These are phyloP conservation scores for Paramormyrops hopkinsi DNA, from an alignment of 2,797 vertebrate species.

Conservation along the genomic window DNA sequence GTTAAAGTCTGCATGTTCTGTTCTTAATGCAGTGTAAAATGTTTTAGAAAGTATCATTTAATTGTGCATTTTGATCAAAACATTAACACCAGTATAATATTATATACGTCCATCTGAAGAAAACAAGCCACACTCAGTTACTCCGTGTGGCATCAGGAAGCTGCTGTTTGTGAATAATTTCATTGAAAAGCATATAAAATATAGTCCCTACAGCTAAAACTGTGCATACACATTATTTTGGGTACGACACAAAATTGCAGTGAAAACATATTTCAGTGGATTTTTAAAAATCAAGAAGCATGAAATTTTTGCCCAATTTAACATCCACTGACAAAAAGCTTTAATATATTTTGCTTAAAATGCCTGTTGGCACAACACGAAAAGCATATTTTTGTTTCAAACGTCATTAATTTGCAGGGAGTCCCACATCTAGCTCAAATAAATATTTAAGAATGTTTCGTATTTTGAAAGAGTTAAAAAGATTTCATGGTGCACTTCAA, in stretches of 20 bases:
- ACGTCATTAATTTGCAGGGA: conserved; percentile 22
- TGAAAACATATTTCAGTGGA: conserved; percentile 11
- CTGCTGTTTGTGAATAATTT: neutral
- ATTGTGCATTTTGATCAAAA: neutral
- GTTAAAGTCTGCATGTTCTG: neutral
- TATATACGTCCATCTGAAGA: neutral
- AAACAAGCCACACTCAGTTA: neutral
- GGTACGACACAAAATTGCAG: neutral
- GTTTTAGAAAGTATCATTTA: neutral
- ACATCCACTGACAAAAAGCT: conserved; percentile 11
- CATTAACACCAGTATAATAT: neutral
- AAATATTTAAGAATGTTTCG: conserved; percentile 39
- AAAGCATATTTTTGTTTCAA: conserved; percentile 11
- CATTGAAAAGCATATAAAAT: conserved; percentile 48
- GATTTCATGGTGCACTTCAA: conserved; percentile 37
- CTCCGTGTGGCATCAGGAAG: neutral
- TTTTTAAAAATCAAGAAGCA: conserved; percentile 10
- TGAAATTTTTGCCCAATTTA: conserved; percentile 2
- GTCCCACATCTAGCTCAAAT: conserved; percentile 42
- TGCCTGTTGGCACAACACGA: conserved; percentile 1
- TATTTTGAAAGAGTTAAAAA: conserved; percentile 13
- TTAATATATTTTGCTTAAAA: neutral
- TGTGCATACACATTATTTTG: conserved; percentile 10
- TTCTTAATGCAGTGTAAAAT: neutral
- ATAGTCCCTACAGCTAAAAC: conserved; percentile 9